These are phyloP conservation scores for Sebastiscus albofasciatus DNA, from an alignment of 2,797 vertebrate species.

Conservation along the genomic window DNA sequence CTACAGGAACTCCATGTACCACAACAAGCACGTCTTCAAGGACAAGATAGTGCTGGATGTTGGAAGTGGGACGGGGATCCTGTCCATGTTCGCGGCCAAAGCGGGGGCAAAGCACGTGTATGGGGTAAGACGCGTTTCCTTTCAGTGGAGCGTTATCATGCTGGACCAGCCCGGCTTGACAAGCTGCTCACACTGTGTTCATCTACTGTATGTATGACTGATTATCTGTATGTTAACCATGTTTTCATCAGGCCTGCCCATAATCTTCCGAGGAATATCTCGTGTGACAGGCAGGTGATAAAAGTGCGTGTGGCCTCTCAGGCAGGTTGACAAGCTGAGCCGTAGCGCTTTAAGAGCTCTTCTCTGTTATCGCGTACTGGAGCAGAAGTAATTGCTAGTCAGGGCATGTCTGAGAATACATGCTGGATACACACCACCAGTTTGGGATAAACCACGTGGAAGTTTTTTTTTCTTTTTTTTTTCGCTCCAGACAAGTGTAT, in stretches of 20 bases:
- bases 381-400: constrained; percentile 57
- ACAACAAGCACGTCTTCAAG: constrained; percentile 99
- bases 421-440: constrained; percentile 11
- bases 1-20: constrained; percentile 98
- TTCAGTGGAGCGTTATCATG: neutral
- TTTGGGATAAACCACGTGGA: constrained; percentile 36
- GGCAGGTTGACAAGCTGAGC: constrained; percentile 18
- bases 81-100: constrained; percentile 99
- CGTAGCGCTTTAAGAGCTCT: constrained; percentile 18
- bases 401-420: constrained; percentile 43
- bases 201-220: neutral
- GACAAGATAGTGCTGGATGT: constrained; percentile 97
- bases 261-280: constrained; percentile 2
- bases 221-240: neutral
- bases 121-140: constrained; percentile 86
- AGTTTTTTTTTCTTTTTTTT: constrained; percentile 26
- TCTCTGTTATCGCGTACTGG: constrained; percentile 17
- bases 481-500: constrained; percentile 14
- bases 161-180: constrained; percentile 2
- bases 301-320: constrained; percentile 12
- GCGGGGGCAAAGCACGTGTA: constrained; percentile 98
- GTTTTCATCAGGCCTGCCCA: neutral
- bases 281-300: constrained; percentile 36
- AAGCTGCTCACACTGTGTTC: constrained; percentile 16
- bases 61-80: constrained; percentile 96